Percentiles rank a stretch among this genome's conserved stretches.
These are phyloP conservation scores for Eupristina koningsbergeri DNA, from an alignment of 1,140 invertebrate species.

Conservation along the genomic window DNA sequence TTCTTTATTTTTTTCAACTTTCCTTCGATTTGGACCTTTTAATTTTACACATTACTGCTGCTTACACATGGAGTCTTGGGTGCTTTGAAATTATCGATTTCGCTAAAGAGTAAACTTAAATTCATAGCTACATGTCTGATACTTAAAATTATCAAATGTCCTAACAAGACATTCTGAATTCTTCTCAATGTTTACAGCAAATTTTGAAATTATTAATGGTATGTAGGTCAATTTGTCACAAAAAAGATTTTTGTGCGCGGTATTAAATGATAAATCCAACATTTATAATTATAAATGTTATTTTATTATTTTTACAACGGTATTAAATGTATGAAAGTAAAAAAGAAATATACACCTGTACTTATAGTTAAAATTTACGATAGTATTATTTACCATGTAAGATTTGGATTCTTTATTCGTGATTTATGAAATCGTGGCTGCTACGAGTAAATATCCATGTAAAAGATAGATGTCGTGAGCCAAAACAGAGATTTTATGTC, in stretches of 20 bases:
- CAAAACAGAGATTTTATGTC: conserved; percentile 32
- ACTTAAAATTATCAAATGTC: neutral
- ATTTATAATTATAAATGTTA: too few species aligned
- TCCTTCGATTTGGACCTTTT: too few species aligned
- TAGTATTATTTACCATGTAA: neutral
- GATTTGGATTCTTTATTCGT: conserved; percentile 29
- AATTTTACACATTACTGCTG: too few species aligned
- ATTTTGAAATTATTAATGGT: neutral
- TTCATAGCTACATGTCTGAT: neutral
- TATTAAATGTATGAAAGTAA: too few species aligned
- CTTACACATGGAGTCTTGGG: neutral
- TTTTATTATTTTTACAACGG: too few species aligned
- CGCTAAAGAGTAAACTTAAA: too few species aligned
- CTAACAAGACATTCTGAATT: neutral
- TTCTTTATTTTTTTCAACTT: too few species aligned
- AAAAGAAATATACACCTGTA: neutral
- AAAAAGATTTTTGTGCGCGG: too few species aligned
- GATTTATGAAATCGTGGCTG: conserved; percentile 34
- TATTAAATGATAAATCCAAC: too few species aligned
- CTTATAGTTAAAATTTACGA: too few species aligned
- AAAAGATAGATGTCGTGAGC: conserved; percentile 17
- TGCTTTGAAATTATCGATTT: neutral
- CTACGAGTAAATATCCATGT: conserved; percentile 18
- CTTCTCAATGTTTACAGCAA: conserved; percentile 24
- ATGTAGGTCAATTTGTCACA: neutral